A percentile compares a stretch with the other conserved stretches of the same genome.
phyloP scores from a whole-genome alignment of 2,113 vertebrate species.

The Stegostoma tigrinum region DNA sequence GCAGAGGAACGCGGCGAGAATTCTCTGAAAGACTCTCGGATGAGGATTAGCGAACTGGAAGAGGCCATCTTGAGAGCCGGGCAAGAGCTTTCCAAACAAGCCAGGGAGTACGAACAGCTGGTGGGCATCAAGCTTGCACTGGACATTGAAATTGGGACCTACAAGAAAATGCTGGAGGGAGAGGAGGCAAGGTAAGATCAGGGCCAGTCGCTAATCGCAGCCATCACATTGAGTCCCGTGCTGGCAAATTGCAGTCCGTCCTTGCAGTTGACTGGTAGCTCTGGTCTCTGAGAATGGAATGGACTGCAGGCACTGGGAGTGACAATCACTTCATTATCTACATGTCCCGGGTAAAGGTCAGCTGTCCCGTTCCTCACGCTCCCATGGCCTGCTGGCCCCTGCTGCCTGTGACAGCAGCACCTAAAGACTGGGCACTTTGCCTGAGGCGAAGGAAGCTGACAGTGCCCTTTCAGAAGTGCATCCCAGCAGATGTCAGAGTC shows the following conservation, averaged over 20 bases:
- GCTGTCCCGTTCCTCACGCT: background rate
- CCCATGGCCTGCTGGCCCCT: background rate
- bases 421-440: background rate
- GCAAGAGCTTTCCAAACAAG: slow-evolving; percentile 78
- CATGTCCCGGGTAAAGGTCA: too few relatives aligned
- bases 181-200: slow-evolving; percentile 72
- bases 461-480: background rate
- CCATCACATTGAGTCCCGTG: background rate
- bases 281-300: background rate
- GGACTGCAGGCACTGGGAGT: background rate
- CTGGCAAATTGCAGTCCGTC: background rate
- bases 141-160: slow-evolving; percentile 88
- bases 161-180: slow-evolving; percentile 80
- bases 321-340: background rate
- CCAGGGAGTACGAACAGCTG: slow-evolving; percentile 84
- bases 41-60: slow-evolving; percentile 71
- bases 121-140: slow-evolving; percentile 81
- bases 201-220: background rate
- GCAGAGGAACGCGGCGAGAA: slow-evolving; percentile 78
- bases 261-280: background rate
- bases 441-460: background rate
- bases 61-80: slow-evolving; percentile 74
- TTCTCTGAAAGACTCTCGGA: slow-evolving; percentile 73
- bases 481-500: background rate
- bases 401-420: background rate